Evolutionary conservation across 2,888 invertebrate genomes (phyloP).

Genomic region (Cheilosia scutellata): DNA sequence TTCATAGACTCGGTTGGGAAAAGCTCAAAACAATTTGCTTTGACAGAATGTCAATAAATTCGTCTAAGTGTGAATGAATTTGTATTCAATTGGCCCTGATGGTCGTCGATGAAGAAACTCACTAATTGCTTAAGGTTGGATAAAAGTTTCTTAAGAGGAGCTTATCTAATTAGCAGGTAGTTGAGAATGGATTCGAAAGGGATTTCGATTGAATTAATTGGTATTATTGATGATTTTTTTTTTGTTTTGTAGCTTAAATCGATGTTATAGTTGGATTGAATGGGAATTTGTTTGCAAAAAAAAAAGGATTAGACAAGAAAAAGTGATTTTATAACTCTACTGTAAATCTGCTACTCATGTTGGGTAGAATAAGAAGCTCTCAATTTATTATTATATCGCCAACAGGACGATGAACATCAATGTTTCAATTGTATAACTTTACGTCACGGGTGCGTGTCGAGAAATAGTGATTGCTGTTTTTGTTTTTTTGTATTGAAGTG

Average conservation of each 20-base stretch:
- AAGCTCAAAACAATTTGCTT: constrained; percentile 58
- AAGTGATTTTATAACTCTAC: too few relatives aligned
- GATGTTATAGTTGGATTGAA: too few relatives aligned
- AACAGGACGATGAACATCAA: too few relatives aligned
- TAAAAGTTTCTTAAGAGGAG: constrained; percentile 33
- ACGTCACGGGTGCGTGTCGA: too few relatives aligned
- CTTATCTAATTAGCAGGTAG: constrained; percentile 64
- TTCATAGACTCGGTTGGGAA: constrained; percentile 53
- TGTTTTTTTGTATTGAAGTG: too few relatives aligned
- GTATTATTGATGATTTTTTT: constrained; percentile 10
- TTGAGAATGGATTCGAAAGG: constrained; percentile 35
- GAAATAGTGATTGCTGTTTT: too few relatives aligned
- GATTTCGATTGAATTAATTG: constrained; percentile 36
- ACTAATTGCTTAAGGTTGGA: constrained; percentile 37
- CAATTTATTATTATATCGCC: too few relatives aligned
- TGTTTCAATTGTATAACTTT: too few relatives aligned
- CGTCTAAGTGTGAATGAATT: constrained; percentile 35
- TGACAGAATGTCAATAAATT: constrained; percentile 62
- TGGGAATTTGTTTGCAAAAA: too few relatives aligned
- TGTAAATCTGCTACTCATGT: too few relatives aligned
- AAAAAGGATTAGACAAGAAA: too few relatives aligned
- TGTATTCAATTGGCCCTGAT: constrained; percentile 48
- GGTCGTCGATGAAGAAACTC: constrained; percentile 8
- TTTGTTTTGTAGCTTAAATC: not conserved
- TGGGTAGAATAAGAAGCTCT: too few relatives aligned